Conservation (phyloP, 2,113 vertebrate species). For the Myrmecobius fasciatus region DNA sequence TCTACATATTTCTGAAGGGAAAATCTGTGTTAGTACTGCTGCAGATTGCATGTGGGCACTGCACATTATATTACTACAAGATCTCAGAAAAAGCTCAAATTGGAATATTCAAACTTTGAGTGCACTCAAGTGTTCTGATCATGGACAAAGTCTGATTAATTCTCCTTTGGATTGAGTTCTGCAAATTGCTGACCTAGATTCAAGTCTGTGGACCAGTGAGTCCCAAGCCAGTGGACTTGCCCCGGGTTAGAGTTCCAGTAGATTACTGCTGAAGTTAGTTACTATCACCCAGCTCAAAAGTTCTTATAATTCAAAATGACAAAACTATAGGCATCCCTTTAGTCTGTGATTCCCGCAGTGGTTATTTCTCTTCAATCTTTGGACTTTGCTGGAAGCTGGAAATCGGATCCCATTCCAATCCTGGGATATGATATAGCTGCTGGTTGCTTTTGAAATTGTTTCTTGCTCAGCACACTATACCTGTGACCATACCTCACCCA, state of each 20-base stretch:
- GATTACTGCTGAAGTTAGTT: background rate
- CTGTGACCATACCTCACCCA: background rate
- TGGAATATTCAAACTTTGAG: background rate
- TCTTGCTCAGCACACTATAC: background rate
- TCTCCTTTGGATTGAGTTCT: background rate
- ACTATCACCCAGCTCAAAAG: background rate
- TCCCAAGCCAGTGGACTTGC: background rate
- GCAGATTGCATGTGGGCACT: background rate
- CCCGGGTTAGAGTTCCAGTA: background rate
- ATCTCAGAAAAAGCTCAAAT: background rate
- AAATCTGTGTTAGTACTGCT: background rate
- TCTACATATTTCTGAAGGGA: background rate
- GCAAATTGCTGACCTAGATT: background rate
- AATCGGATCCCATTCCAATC: background rate
- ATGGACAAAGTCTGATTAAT: background rate
- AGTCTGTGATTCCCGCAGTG: background rate
- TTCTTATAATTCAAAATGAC: background rate
- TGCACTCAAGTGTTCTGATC: background rate
- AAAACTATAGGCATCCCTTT: background rate
- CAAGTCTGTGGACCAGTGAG: background rate
- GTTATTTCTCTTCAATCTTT: background rate
- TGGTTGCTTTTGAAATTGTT: background rate
- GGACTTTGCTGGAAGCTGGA: background rate
- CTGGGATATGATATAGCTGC: background rate
- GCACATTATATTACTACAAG: background rate